phyloP scores from a whole-genome alignment of 2,888 invertebrate genomes.

The Rutpela maculata region DNA sequence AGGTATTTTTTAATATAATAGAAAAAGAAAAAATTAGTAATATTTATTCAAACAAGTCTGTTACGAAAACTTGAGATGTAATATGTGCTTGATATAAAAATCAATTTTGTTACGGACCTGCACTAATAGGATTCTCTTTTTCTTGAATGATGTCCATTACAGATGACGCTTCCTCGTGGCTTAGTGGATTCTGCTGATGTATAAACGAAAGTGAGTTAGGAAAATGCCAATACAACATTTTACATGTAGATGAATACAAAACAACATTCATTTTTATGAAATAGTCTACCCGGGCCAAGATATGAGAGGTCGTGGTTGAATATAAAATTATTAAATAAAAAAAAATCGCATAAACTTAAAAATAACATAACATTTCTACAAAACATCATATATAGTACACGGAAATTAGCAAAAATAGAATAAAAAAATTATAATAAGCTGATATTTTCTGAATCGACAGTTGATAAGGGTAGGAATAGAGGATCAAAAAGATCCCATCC shows the following conservation, averaged over 20 bases:
- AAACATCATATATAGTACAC: too few relatives aligned
- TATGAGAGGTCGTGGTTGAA: background rate
- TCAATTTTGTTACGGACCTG: conserved; percentile 53
- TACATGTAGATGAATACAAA: conserved; percentile 20
- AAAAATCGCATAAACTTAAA: background rate
- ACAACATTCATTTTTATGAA: conserved; percentile 21
- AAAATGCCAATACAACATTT: conserved; percentile 26
- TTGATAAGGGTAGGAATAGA: too few relatives aligned
- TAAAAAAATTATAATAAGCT: too few relatives aligned
- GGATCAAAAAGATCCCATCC: too few relatives aligned
- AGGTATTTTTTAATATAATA: background rate
- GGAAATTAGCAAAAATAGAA: too few relatives aligned
- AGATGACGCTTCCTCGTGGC: conserved; percentile 27
- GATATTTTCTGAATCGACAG: too few relatives aligned
- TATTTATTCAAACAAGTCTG: background rate
- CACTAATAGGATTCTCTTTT: conserved; percentile 51
- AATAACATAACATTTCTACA: too few relatives aligned
- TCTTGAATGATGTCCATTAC: conserved; percentile 56
- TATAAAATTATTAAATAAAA: background rate
- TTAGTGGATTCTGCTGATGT: conserved; percentile 33
- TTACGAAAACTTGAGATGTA: conserved; percentile 10
- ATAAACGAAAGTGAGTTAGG: conserved; percentile 33
- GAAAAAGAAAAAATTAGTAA: background rate
- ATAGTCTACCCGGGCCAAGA: background rate
- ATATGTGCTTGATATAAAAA: conserved; percentile 20